phyloP scores from a whole-genome alignment of 1,140 invertebrate species.

The Vollenhovia emeryi region DNA sequence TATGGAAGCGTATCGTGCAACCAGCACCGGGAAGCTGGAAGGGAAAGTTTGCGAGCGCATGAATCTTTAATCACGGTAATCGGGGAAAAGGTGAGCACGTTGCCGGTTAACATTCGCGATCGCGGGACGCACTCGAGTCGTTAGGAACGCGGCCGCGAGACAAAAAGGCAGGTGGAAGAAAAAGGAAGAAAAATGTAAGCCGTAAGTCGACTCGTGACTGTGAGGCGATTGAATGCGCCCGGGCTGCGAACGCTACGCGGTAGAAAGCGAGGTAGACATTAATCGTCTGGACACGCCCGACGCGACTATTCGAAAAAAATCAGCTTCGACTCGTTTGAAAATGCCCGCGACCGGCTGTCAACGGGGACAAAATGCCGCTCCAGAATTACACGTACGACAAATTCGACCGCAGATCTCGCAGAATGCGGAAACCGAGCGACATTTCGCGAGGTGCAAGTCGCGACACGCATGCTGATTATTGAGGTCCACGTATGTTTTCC shows the following conservation, averaged over 20 bases:
- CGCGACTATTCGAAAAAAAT: slow-evolving; percentile 25
- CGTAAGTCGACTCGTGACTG: not conserved
- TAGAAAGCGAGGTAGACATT: slow-evolving; percentile 76
- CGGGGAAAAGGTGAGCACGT: slow-evolving; percentile 62
- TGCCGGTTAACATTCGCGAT: slow-evolving; percentile 54
- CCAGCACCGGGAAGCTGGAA: slow-evolving; percentile 7
- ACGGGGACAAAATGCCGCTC: not conserved
- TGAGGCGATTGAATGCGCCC: slow-evolving; percentile 32
- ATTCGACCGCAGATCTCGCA: not conserved
- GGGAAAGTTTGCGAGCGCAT: slow-evolving; percentile 54
- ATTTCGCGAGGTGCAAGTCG: slow-evolving; percentile 25
- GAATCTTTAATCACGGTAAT: slow-evolving; percentile 66
- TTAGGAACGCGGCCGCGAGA: slow-evolving; percentile 14
- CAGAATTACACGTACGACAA: not conserved
- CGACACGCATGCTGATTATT: slow-evolving; percentile 27
- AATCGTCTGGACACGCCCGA: slow-evolving; percentile 49
- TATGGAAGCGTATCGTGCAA: slow-evolving; percentile 51
- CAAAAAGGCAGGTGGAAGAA: slow-evolving; percentile 32
- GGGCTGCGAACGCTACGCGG: slow-evolving; percentile 17
- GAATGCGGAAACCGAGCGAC: slow-evolving; percentile 36
- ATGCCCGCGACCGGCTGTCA: not conserved
- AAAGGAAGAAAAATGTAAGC: slow-evolving; percentile 3
- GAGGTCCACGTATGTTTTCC: not conserved
- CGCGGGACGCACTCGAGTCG: slow-evolving; percentile 11
- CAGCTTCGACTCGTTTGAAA: slow-evolving; percentile 13